A percentile compares a stretch with the other conserved stretches of the same genome.
These are phyloP conservation scores for Syngnathus scovelli DNA, from an alignment of 2,113 vertebrate species.

Conservation along the genomic window DNA sequence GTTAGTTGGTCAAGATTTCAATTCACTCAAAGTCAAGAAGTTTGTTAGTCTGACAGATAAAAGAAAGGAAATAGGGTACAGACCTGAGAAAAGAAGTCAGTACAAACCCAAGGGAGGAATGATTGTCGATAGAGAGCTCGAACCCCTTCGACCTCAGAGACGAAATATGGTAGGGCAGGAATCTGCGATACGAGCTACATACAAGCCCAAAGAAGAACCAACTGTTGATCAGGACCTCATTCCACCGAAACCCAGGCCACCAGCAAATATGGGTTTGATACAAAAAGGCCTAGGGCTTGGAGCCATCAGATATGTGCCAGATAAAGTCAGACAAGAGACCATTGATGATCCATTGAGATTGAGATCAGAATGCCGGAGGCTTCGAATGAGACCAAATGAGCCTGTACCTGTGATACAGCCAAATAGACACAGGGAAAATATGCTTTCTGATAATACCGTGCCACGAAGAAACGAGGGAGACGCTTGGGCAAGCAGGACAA, in stretches of 20 bases:
- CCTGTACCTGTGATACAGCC: background rate
- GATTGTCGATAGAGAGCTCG: background rate
- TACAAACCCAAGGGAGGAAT: constrained; percentile 4
- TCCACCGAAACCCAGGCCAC: background rate
- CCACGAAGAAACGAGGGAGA: background rate
- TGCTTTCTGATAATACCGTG: background rate
- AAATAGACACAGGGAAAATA: background rate
- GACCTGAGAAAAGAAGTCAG: background rate
- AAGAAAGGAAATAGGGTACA: background rate
- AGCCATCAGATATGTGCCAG: background rate
- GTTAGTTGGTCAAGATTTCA: background rate
- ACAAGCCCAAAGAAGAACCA: background rate
- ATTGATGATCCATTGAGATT: background rate
- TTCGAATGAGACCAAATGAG: background rate
- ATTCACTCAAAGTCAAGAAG: background rate
- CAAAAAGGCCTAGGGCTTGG: background rate
- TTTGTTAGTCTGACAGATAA: background rate
- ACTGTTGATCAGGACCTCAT: background rate
- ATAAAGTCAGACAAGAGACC: background rate
- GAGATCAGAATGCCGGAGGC: background rate
- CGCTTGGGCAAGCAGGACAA: background rate
- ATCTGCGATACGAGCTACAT: background rate
- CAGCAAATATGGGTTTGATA: background rate
- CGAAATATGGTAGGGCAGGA: background rate
- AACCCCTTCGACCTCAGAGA: constrained; percentile 2